Conservation (phyloP, 2,888 invertebrate genomes). For the Nowickia ferox region DNA sequence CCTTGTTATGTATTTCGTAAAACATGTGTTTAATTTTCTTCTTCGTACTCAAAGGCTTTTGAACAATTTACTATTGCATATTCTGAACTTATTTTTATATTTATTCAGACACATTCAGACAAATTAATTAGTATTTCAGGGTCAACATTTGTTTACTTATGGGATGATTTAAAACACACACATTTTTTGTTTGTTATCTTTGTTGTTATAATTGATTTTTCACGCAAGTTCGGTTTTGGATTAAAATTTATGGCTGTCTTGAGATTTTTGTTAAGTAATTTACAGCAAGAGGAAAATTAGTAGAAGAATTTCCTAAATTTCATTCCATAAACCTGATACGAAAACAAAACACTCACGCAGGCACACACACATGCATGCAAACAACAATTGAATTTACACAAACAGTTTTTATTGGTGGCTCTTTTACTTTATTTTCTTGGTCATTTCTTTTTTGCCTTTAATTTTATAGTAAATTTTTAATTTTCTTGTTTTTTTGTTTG, state of each 20-base stretch:
- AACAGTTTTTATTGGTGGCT: constrained; percentile 19
- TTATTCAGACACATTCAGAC: neutral
- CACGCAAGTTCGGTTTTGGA: neutral
- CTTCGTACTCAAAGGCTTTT: neutral
- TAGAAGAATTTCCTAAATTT: neutral
- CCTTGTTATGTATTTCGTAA: constrained; percentile 24
- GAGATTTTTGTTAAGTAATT: neutral
- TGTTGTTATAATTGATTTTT: constrained; percentile 34
- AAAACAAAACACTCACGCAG: constrained; percentile 49
- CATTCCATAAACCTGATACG: constrained; percentile 38
- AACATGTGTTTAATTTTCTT: constrained; percentile 53
- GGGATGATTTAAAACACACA: neutral
- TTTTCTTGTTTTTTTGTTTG: neutral
- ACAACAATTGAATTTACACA: constrained; percentile 7
- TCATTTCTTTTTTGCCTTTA: neutral
- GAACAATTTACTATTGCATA: neutral
- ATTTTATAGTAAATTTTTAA: neutral
- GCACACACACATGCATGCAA: neutral
- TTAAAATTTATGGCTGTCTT: neutral
- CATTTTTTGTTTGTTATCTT: constrained; percentile 11
- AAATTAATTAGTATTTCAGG: constrained; percentile 28
- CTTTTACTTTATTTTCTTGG: constrained; percentile 1
- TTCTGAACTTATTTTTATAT: no score
- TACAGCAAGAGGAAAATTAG: constrained; percentile 5
- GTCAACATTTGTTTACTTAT: constrained; percentile 19